Base-by-base conservation (phyloP, 2,888 invertebrate species). In the Dryocosmus kuriphilus region DNA sequence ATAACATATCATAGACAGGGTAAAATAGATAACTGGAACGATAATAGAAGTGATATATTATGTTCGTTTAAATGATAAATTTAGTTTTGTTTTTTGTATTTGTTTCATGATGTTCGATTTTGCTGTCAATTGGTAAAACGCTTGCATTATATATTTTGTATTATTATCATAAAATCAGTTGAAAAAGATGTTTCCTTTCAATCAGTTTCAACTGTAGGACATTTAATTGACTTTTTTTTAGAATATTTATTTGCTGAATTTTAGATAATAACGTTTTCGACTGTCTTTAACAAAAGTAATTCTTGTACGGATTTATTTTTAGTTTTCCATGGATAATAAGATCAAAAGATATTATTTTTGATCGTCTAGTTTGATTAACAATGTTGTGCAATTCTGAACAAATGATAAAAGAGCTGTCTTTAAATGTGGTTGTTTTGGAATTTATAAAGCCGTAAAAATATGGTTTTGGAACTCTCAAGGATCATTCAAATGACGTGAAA, bases 21-120 rank as follows among this genome's bases (percentile, higher is more conserved):
- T 46, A 22, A 67, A 46, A 67, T 41, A 24, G 24, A 16, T 65
- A 65, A 65, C 65, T 24, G 22, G 24, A 67, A 67, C 46, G 41
- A 27, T 67, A 67, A 67, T 38, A 14, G 22, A 41, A 46, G 24
- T 46, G 41, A 46, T 65, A 41, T 35, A 19, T 24, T 24, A 24
- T n/a, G 35, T 35, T 35, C 9, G 8, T n/a, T 11, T 41, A n/a
- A n/a, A 24, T 24, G 41, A 65, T 65, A 65, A 65, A 65, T 41
- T 16, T 46, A 19, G 46, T 67, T 27, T 24, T 27, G 7, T 67
- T 46, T 41, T 46, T 51, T 27, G 7, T 67, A 67, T 41, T 46
- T 51, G 51, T 32, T 71, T 41, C 30, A 30, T 71, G 51, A 67
- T 24, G 22, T 51, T 51, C 32, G n/a, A 71, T 71, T 51, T 71